Base-by-base conservation (phyloP, 1,140 invertebrate genomes). In the Zaprionus lachaisei region DNA sequence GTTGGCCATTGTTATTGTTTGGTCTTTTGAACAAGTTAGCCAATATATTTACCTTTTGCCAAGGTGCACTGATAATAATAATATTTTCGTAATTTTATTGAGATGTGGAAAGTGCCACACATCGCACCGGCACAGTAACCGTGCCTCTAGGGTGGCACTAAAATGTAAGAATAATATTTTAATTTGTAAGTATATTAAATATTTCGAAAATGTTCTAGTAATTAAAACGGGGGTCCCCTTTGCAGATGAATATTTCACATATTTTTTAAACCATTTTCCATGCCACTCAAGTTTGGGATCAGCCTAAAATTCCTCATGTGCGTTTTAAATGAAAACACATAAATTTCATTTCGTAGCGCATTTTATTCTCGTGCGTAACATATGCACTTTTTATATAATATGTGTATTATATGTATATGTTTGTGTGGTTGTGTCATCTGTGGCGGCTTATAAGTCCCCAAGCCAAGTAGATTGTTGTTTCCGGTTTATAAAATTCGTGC, bases 81-180 rank as follows among this genome's bases (percentile, higher is more conserved):
- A 74, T 72, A 84, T 84, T 79, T 78, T 72, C 7, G 14, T 79
- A 56, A 56, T 81, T 85, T 85, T 51, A 64, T 67, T 67, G 44
- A 9, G 37, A 44, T 20, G 11, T 11, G 24, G 28, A 15, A 28
- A 56, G 26, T 56, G 51, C 4, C 47, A 47, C 6, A 6, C 41
- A 47, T 9, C n/a, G 41, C 2, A 47, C 7, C n/a, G n/a, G 7
- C 17, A 17, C 1, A 2, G n/a, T 47, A 47, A n/a, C 17, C 41
- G 7, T 17, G 6, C 7, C 47, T 24, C 9, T 73, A 38, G 7
- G 17, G 54, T 70, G 38, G 37, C n/a, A 9, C 14, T 17, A 26
- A 49, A 37, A 24, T 1, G n/a, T 12, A 0, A 12, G 2, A 22
- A 14, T 22, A 20, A 49, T 1, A 49, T 12, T 22, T 51, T 51